Evolutionary conservation across 2,888 invertebrate genomes (phyloP).

Genomic region (Drosophila yooni): DNA sequence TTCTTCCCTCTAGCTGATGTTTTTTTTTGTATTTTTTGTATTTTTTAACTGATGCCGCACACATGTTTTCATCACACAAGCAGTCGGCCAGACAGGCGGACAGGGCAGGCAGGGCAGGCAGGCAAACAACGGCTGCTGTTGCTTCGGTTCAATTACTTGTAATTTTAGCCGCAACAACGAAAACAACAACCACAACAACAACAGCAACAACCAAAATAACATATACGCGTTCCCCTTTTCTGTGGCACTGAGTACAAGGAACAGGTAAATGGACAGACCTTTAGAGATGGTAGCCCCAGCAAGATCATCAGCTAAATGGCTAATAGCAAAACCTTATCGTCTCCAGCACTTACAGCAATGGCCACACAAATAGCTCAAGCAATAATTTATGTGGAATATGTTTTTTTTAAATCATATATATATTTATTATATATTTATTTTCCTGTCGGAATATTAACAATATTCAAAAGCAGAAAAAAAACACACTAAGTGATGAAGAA

Average conservation of each 20-base stretch:
- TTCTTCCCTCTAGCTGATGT: constrained; percentile 5
- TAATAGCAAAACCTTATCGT: background rate
- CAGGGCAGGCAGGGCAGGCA: background rate
- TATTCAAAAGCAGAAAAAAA: background rate
- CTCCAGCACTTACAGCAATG: background rate
- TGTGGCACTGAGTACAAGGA: constrained; percentile 16
- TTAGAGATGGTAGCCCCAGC: constrained; percentile 43
- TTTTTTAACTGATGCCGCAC: constrained; percentile 57
- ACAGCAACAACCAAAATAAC: constrained; percentile 14
- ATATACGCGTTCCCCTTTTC: constrained; percentile 42
- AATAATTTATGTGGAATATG: background rate
- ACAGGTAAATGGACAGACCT: constrained; percentile 47
- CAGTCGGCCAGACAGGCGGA: background rate
- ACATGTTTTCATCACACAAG: constrained; percentile 49
- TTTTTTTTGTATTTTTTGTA: background rate
- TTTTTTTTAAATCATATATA: background rate
- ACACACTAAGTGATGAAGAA: too few species aligned
- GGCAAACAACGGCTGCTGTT: constrained; percentile 26
- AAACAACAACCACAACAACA: constrained; percentile 38
- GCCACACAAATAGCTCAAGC: background rate
- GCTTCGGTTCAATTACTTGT: constrained; percentile 77
- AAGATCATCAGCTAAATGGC: constrained; percentile 16
- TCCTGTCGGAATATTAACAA: background rate
- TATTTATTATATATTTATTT: background rate
- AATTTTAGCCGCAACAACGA: constrained; percentile 75